Conservation (phyloP, 2,888 invertebrate species). For the Parasteatoda lunata region DNA sequence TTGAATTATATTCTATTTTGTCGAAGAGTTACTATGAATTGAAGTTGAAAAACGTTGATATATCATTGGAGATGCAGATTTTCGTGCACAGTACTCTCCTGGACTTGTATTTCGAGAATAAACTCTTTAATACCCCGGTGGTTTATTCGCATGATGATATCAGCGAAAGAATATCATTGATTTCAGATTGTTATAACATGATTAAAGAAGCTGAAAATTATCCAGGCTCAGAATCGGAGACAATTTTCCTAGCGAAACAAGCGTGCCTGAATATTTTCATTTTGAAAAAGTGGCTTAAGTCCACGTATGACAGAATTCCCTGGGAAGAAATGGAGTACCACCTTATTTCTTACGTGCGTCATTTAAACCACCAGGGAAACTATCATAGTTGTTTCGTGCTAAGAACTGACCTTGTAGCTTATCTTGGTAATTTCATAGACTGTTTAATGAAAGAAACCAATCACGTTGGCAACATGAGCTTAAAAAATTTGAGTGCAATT, state of each 20-base stretch:
- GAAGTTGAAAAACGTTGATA: neutral
- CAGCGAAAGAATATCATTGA: neutral
- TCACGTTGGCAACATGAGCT: neutral
- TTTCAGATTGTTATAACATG: neutral
- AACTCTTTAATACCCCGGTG: neutral
- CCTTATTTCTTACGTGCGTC: slow-evolving; percentile 5
- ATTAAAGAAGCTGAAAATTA: neutral
- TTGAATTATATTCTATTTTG: neutral
- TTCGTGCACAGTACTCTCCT: neutral
- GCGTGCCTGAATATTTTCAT: slow-evolving; percentile 32
- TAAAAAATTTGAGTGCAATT: neutral
- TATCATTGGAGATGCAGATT: neutral
- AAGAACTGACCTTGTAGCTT: neutral
- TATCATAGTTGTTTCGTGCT: neutral
- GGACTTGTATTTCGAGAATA: neutral
- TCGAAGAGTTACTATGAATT: neutral
- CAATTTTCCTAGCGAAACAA: neutral
- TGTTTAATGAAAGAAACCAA: neutral
- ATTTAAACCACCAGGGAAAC: neutral
- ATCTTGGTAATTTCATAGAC: neutral
- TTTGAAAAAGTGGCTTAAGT: slow-evolving; percentile 16
- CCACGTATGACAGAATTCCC: slow-evolving; percentile 39
- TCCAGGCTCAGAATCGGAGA: neutral
- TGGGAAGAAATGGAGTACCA: slow-evolving; percentile 61
- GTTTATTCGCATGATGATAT: neutral